phyloP scores from a whole-genome alignment of 2,888 invertebrate genomes.

The Tortrix viridana region DNA sequence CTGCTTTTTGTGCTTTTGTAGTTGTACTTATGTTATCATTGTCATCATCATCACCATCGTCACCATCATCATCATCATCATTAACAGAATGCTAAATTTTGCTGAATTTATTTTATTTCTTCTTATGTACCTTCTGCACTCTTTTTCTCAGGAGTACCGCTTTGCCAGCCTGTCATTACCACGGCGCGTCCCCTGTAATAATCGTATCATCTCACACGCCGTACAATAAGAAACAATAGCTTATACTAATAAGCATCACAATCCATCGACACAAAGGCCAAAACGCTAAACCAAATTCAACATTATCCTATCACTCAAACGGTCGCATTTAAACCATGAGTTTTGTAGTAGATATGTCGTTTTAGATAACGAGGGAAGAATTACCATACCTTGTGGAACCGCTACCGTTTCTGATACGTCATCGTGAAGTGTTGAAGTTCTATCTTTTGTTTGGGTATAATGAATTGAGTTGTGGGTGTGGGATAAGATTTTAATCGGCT shows the following conservation, averaged over 20 bases:
- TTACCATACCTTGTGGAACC: conserved; percentile 25
- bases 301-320: no score
- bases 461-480: conserved; percentile 14
- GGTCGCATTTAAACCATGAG: no score
- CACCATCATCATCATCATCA: no score
- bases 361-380: background rate
- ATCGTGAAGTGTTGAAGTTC: conserved; percentile 28
- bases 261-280: no score
- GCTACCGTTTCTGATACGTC: conserved; percentile 38
- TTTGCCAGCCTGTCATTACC: conserved; percentile 46
- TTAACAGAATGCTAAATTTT: no score
- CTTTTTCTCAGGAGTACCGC: conserved; percentile 24
- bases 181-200: conserved; percentile 59
- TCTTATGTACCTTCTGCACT: background rate
- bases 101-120: no score
- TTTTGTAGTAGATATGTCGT: background rate
- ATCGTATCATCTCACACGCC: conserved; percentile 70
- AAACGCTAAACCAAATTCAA: no score
- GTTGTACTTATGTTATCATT: no score
- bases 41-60: no score
- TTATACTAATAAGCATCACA: conserved; percentile 52
- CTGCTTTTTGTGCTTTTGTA: no score
- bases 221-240: conserved; percentile 50
- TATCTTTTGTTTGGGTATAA: conserved; percentile 33
- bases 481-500: background rate